Evolutionary conservation across 2,113 vertebrate genomes (phyloP).

Genomic region (Peromyscus leucopus): DNA sequence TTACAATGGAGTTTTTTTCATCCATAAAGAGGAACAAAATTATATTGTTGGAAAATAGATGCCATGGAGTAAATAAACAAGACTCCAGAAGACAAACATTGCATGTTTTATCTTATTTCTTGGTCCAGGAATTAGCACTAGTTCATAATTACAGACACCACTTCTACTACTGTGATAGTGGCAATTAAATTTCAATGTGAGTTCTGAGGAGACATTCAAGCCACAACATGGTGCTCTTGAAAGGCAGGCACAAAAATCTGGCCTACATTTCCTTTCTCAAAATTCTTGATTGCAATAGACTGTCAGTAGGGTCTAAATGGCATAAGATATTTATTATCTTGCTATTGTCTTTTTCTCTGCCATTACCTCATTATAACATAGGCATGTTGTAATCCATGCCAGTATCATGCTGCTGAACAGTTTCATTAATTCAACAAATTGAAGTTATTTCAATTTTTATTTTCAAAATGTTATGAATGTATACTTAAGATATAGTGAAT

Average conservation of each 20-base stretch:
- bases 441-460: not conserved
- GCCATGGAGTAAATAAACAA: not conserved
- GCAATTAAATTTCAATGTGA: not conserved
- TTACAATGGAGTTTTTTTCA: not conserved
- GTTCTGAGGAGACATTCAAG: not conserved
- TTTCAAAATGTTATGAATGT: not conserved
- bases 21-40: not conserved
- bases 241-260: not conserved
- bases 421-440: slow-evolving; percentile 12
- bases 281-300: not conserved
- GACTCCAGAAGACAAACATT: not conserved
- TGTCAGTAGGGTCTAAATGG: not conserved
- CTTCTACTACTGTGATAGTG: not conserved
- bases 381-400: not conserved
- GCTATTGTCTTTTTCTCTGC: not conserved
- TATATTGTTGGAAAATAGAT: not conserved
- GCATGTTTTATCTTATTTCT: not conserved
- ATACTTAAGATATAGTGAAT: not conserved
- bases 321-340: slow-evolving; percentile 7
- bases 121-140: not conserved
- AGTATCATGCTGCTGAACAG: not conserved
- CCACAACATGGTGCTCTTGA: not conserved
- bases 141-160: not conserved
- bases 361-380: not conserved
- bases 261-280: not conserved